Evolutionary conservation across 2,797 vertebrate species (phyloP).

Genomic region (Meda fulgida): DNA sequence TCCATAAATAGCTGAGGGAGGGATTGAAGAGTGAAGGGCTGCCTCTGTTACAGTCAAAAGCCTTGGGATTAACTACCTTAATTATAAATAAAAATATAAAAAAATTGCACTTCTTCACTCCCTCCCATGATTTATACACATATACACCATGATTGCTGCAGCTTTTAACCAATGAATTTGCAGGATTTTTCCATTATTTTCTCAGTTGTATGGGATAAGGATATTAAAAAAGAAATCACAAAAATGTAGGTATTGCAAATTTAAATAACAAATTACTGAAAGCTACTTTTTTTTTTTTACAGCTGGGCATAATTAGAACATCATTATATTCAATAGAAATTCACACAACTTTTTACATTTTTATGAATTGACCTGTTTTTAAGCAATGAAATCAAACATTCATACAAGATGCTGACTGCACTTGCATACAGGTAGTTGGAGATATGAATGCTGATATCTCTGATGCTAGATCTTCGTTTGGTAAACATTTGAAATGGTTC

Average conservation of each 20-base stretch:
- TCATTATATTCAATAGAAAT: neutral
- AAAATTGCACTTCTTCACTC: neutral
- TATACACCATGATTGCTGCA: neutral
- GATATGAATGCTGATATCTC: too few relatives aligned
- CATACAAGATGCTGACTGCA: too few relatives aligned
- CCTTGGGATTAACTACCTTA: constrained; percentile 45
- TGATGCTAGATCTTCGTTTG: too few relatives aligned
- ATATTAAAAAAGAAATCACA: neutral
- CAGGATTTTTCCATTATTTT: neutral
- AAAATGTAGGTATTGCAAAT: neutral
- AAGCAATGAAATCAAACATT: neutral
- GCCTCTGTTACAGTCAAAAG: constrained; percentile 26
- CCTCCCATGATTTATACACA: neutral
- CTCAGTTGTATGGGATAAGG: neutral
- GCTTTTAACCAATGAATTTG: neutral
- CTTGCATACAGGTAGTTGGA: too few relatives aligned
- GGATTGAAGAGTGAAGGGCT: constrained; percentile 37
- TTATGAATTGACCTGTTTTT: neutral
- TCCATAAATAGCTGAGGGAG: constrained; percentile 67
- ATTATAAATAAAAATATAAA: constrained; percentile 47
- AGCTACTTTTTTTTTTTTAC: neutral
- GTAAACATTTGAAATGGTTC: too few relatives aligned
- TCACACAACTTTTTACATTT: neutral
- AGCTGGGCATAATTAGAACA: neutral
- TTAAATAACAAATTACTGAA: too few relatives aligned